Evolutionary conservation across 2,797 vertebrate genomes (phyloP).

Genomic region (Myiothlypis chrysogaster): DNA sequence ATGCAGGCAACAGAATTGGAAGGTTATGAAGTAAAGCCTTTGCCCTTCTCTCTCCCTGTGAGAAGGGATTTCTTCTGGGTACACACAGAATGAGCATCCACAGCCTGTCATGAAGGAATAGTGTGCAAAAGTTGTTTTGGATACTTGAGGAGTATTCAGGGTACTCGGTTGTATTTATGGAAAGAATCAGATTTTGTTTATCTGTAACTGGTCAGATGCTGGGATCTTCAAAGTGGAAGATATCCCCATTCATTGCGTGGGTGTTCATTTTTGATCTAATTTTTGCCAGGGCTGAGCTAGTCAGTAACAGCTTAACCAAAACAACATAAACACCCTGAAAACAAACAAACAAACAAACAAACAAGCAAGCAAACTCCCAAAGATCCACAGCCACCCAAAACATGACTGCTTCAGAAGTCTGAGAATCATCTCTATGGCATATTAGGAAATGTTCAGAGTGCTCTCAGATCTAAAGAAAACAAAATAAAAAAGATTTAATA

Average conservation of each 20-base stretch:
- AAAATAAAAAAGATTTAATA: background rate
- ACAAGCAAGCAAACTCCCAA: background rate
- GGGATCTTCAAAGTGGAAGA: background rate
- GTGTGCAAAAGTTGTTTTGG: background rate
- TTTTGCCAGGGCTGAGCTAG: background rate
- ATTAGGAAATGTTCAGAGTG: background rate
- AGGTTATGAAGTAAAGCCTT: background rate
- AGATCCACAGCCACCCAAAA: background rate
- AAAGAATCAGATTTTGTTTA: background rate
- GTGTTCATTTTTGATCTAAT: background rate
- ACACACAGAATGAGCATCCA: background rate
- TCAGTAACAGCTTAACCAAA: background rate
- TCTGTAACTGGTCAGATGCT: background rate
- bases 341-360: background rate
- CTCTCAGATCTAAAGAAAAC: slow-evolving; percentile 19
- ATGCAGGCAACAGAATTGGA: background rate
- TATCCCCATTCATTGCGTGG: background rate
- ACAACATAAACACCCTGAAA: background rate
- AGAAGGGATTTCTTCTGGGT: background rate
- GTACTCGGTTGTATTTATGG: background rate
- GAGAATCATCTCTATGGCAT: background rate
- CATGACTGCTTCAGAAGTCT: background rate
- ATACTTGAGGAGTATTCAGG: background rate
- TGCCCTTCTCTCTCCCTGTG: background rate
- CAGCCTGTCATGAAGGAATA: background rate